phyloP scores from a whole-genome alignment of 2,888 invertebrate species.

The Brachycybe producta region DNA sequence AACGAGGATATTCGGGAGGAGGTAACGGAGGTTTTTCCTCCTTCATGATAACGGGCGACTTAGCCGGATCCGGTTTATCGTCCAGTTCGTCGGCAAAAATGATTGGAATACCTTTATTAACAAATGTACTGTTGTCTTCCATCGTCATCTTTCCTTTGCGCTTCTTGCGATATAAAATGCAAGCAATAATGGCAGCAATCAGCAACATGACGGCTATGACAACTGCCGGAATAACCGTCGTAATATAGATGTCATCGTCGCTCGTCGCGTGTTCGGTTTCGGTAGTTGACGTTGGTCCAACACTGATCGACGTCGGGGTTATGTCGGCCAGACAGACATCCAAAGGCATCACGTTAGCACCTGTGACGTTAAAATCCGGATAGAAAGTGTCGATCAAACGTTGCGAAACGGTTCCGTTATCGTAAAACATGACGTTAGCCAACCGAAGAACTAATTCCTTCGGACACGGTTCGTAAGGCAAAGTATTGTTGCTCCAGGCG shows the following conservation, averaged over 20 bases:
- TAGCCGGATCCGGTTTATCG: slow-evolving; percentile 67
- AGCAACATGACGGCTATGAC: slow-evolving; percentile 70
- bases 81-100: slow-evolving; percentile 90
- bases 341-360: slow-evolving; percentile 47
- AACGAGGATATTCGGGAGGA: slow-evolving; percentile 59
- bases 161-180: slow-evolving; percentile 68
- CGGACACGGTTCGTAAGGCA: slow-evolving; percentile 59
- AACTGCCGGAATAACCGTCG: slow-evolving; percentile 76
- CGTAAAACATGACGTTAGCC: slow-evolving; percentile 54
- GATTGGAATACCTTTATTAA: slow-evolving; percentile 63
- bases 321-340: slow-evolving; percentile 46
- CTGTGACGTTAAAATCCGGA: slow-evolving; percentile 54
- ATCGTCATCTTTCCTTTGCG: slow-evolving; percentile 66
- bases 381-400: slow-evolving; percentile 44
- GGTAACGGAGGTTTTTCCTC: slow-evolving; percentile 88
- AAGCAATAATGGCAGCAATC: slow-evolving; percentile 73
- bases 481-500: slow-evolving; percentile 59
- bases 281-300: slow-evolving; percentile 25
- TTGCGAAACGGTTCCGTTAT: slow-evolving; percentile 37
- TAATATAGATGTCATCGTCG: slow-evolving; percentile 44
- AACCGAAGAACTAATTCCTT: slow-evolving; percentile 55
- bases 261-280: slow-evolving; percentile 32
- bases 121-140: slow-evolving; percentile 50
- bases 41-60: slow-evolving; percentile 83
- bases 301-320: slow-evolving; percentile 35